Evolutionary conservation across 2,113 vertebrate species (phyloP).

Genomic region (Limnothrissa miodon): DNA sequence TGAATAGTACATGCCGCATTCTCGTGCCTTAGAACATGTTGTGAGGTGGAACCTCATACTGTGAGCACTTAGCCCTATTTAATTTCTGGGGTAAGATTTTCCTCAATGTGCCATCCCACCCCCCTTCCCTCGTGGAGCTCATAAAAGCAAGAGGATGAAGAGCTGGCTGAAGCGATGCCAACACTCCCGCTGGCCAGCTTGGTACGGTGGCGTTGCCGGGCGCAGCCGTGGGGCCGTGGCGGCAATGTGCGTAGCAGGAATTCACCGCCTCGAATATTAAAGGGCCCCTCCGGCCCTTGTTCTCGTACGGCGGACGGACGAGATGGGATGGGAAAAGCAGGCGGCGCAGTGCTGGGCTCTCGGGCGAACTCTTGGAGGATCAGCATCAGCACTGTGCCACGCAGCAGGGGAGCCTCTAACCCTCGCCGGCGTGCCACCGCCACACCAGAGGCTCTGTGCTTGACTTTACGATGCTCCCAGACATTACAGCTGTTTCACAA

Average conservation of each 20-base stretch:
- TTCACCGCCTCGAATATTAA: neutral
- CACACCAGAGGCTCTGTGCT: neutral
- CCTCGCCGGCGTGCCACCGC: neutral
- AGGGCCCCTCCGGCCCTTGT: neutral
- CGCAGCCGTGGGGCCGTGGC: neutral
- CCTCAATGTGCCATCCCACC: neutral
- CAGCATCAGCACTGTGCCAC: neutral
- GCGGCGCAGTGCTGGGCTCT: neutral
- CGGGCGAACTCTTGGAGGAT: neutral
- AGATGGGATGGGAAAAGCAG: neutral
- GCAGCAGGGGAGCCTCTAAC: neutral
- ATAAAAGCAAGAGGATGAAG: conserved; percentile 8
- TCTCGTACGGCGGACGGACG: neutral
- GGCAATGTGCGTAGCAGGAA: neutral
- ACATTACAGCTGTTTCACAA: conserved; percentile 22
- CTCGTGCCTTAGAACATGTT: conserved; percentile 6
- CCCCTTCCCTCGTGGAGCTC: neutral
- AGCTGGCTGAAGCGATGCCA: neutral
- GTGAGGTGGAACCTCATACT: conserved; percentile 1
- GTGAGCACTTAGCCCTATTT: neutral
- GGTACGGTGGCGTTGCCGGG: neutral
- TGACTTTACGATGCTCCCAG: conserved; percentile 19
- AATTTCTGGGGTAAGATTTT: conserved; percentile 21
- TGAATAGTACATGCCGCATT: neutral
- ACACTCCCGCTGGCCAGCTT: neutral